These are phyloP conservation scores for Saccopteryx leptura DNA, from an alignment of 2,113 vertebrate species.

Conservation along the genomic window DNA sequence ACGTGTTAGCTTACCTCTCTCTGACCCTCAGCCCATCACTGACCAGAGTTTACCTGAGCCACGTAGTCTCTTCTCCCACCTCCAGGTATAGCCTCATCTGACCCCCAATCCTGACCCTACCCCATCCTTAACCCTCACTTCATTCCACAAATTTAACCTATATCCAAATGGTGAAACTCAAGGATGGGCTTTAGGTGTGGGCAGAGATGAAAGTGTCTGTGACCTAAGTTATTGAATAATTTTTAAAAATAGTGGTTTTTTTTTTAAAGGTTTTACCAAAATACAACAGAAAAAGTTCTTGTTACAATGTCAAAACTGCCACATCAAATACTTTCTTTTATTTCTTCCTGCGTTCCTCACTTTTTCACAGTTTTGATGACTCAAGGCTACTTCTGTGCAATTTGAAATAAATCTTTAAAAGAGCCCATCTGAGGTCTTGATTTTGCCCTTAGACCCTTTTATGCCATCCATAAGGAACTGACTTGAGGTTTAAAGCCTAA, in stretches of 20 bases:
- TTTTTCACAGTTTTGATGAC: background rate
- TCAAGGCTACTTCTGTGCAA: background rate
- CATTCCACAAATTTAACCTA: background rate
- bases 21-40: background rate
- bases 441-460: background rate
- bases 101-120: background rate
- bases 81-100: background rate
- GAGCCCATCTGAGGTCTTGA: background rate
- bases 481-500: conserved; percentile 17
- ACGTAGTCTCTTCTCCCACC: background rate
- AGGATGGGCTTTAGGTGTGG: background rate
- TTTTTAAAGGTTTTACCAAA: conserved; percentile 10
- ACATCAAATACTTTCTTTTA: background rate
- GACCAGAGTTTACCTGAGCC: background rate
- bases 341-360: conserved; percentile 9
- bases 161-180: background rate
- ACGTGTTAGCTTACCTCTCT: background rate
- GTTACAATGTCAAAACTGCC: background rate
- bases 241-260: background rate
- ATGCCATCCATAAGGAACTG: background rate
- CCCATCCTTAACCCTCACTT: background rate
- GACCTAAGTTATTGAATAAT: background rate
- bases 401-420: conserved; percentile 24
- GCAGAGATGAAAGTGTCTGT: background rate
- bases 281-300: conserved; percentile 30